Percentiles rank a stretch among this genome's conserved stretches.
These are phyloP conservation scores for Troglohyphantes excavatus DNA, from an alignment of 2,888 invertebrate species.

Conservation along the genomic window DNA sequence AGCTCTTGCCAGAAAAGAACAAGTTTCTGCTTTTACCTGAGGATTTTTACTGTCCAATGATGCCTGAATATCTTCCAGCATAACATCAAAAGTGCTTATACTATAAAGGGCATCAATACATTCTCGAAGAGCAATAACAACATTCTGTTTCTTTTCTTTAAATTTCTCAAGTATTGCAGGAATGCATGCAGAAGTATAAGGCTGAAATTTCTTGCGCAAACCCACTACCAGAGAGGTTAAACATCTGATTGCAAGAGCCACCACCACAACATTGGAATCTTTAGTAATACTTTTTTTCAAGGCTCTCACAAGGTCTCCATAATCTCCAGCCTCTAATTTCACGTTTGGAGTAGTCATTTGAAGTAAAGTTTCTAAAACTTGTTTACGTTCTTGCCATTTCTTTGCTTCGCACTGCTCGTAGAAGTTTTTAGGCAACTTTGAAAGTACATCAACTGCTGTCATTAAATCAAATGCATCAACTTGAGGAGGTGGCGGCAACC, in stretches of 20 bases:
- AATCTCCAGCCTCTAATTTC: constrained; percentile 95
- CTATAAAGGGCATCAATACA: constrained; percentile 89
- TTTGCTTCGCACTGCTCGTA: constrained; percentile 96
- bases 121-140: constrained; percentile 92
- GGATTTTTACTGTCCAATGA: constrained; percentile 96
- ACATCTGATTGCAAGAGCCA: constrained; percentile 92
- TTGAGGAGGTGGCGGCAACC: constrained; percentile 83
- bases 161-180: constrained; percentile 94
- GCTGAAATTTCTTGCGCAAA: constrained; percentile 92
- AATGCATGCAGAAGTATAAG: constrained; percentile 89
- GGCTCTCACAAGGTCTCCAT: constrained; percentile 92
- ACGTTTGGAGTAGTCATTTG: constrained; percentile 89
- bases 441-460: constrained; percentile 95
- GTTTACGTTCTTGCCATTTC: constrained; percentile 98
- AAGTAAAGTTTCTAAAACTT: constrained; percentile 92
- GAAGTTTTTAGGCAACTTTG: constrained; percentile 96
- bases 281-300: constrained; percentile 95
- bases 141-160: constrained; percentile 96
- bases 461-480: constrained; percentile 95
- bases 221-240: constrained; percentile 92
- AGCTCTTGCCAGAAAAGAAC: constrained; percentile 91
- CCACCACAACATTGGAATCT: constrained; percentile 97
- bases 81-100: constrained; percentile 81
- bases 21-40: constrained; percentile 92
- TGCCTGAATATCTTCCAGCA: constrained; percentile 89